phyloP scores from a whole-genome alignment of 2,888 invertebrate genomes.

The Thymelicus sylvestris region DNA sequence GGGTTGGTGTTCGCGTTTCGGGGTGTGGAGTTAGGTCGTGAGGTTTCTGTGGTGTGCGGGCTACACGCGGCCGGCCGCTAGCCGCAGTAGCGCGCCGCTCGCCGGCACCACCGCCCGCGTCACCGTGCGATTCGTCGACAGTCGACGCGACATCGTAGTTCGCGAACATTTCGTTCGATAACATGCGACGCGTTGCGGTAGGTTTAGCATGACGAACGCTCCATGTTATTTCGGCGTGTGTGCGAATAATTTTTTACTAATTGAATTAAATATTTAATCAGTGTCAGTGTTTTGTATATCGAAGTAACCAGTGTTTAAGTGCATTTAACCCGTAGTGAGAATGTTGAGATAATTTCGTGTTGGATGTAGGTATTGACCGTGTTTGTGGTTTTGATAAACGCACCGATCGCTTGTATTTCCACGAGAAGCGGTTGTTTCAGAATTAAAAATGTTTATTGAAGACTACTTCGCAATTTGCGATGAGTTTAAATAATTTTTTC shows the following conservation, averaged over 20 bases:
- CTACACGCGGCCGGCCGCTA: slow-evolving; percentile 73
- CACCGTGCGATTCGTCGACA: slow-evolving; percentile 42
- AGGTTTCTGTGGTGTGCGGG: slow-evolving; percentile 57
- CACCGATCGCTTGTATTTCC: slow-evolving; percentile 39
- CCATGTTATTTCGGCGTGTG: slow-evolving; percentile 49
- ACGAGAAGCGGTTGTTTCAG: slow-evolving; percentile 24
- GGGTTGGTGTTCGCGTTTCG: slow-evolving; percentile 49
- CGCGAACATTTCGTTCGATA: slow-evolving; percentile 53
- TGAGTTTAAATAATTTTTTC: slow-evolving; percentile 11
- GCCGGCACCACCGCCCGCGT: slow-evolving; percentile 69
- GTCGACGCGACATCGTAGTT: slow-evolving; percentile 43
- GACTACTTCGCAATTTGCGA: background rate
- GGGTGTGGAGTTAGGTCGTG: slow-evolving; percentile 62
- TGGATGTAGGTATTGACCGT: slow-evolving; percentile 41
- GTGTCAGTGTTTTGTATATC: slow-evolving; percentile 41
- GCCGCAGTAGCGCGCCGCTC: slow-evolving; percentile 79
- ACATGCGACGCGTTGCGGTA: slow-evolving; percentile 71
- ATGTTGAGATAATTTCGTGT: slow-evolving; percentile 43
- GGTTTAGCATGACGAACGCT: slow-evolving; percentile 62
- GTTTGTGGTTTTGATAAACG: slow-evolving; percentile 42
- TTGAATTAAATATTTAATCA: slow-evolving; percentile 29
- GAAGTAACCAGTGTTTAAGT: slow-evolving; percentile 38
- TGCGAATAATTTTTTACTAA: slow-evolving; percentile 52
- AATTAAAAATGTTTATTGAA: background rate
- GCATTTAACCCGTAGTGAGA: slow-evolving; percentile 39